phyloP scores from a whole-genome alignment of 1,140 invertebrate species.

The Augochlora pura region DNA sequence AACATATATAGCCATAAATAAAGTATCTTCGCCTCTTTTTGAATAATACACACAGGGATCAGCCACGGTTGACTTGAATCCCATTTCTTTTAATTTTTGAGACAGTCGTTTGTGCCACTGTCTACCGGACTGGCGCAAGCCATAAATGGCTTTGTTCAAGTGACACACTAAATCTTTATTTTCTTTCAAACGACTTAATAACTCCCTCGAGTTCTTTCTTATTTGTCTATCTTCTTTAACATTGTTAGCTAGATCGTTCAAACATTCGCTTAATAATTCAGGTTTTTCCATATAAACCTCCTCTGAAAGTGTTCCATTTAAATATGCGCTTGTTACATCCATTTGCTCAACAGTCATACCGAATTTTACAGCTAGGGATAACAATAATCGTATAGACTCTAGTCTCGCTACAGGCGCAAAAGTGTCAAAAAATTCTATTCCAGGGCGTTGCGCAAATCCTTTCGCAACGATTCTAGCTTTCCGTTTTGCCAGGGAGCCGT shows the following conservation, averaged over 20 bases:
- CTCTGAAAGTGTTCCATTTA: slow-evolving; percentile 3
- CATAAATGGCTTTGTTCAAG: slow-evolving; percentile 14
- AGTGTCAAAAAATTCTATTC: too few relatives aligned
- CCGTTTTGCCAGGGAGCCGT: too few relatives aligned
- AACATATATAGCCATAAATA: not conserved
- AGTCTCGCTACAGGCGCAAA: too few relatives aligned
- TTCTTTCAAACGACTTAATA: not conserved
- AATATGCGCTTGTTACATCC: too few relatives aligned
- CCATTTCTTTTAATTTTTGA: not conserved
- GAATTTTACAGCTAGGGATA: too few relatives aligned
- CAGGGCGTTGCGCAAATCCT: too few relatives aligned
- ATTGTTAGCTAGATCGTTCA: not conserved
- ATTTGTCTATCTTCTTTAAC: not conserved
- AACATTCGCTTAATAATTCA: not conserved
- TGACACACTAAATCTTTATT: not conserved
- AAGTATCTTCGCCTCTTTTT: not conserved
- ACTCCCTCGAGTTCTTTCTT: not conserved
- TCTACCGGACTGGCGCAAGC: slow-evolving; percentile 4
- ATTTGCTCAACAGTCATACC: too few relatives aligned
- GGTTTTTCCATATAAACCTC: slow-evolving; percentile 18
- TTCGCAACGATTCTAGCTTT: too few relatives aligned
- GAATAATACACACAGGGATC: not conserved
- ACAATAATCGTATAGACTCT: too few relatives aligned
- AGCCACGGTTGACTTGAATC: not conserved
- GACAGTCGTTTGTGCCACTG: slow-evolving; percentile 7